Base-by-base conservation (phyloP, 2,113 vertebrate genomes). In the Ifrita kowaldi region DNA sequence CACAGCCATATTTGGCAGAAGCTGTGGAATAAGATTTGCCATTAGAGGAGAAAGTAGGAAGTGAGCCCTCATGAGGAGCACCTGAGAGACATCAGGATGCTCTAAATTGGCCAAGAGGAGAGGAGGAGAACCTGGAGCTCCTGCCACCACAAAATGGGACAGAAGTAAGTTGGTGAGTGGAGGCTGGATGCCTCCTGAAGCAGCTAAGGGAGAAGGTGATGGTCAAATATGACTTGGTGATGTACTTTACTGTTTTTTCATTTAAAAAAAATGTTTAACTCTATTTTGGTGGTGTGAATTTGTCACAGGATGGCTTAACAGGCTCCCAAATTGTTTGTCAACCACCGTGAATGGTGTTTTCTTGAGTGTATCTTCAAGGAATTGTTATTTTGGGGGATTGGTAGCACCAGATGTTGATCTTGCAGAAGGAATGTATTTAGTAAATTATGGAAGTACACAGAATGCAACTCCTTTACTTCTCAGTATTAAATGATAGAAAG, bases 31-130 rank as follows among this genome's bases (percentile, higher is more conserved):
- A 79, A 78, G 60, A 28, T 56, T 56, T 90, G 44, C 60, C 65
- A 74, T 81, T 55, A 89, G 68, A 84, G 35, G 76, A 87, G 60
- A 93, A 95, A 93, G 84, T 95, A 87, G 73, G 91, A 78, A 93
- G 39, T 9, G 3, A 89, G 56, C 30, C 76, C 47, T 86, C 0
- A 0, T 81, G 55, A 86, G 71, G 55, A 90, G 32, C 33, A 35
- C 28, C 64, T 74, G 16, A 56, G 56, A 75, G 77, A 79, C 50
- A 50, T 70, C 44, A 47, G 49, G 62, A 62, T 2, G 6, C 37
- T 89, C 35, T 59, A 11, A 20, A 24, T 33, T 60, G 35, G 27
- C 42, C 27, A 26, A 84, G 52, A 50, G 30, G 35, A 90, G 39
- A 74, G 1, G 9, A 65, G 33, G 21, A 91, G 82, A 65, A n/a